Evolutionary conservation across 2,797 vertebrate species (phyloP).

Genomic region (Anas bahamensis): DNA sequence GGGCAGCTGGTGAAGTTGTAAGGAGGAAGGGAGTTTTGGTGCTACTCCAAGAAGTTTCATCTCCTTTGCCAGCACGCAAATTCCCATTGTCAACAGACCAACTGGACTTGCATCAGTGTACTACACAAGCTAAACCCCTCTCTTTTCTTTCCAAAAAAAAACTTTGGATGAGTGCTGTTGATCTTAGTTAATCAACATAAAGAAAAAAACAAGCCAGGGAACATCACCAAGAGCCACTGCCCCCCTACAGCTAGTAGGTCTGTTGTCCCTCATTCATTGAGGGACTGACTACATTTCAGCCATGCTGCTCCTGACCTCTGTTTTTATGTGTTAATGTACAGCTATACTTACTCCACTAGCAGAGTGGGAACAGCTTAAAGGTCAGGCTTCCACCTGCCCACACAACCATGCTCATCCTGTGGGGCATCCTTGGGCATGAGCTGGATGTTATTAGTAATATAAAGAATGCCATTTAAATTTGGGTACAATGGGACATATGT

Average conservation of each 20-base stretch:
- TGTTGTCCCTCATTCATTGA: background rate
- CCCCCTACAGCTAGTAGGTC: background rate
- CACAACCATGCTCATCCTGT: background rate
- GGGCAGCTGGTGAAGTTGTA: background rate
- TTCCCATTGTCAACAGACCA: background rate
- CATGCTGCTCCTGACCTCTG: background rate
- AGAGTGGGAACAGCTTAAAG: background rate
- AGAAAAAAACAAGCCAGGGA: background rate
- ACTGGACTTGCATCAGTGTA: background rate
- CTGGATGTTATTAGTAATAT: background rate
- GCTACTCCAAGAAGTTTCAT: background rate
- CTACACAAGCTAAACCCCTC: background rate
- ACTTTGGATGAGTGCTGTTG: background rate
- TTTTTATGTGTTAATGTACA: background rate
- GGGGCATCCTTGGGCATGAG: background rate
- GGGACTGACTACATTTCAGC: background rate
- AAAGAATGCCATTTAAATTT: background rate
- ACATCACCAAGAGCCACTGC: background rate
- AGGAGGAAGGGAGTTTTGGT: background rate
- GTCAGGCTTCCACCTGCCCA: background rate
- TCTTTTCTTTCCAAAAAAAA: no score
- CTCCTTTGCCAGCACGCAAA: background rate
- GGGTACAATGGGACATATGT: background rate
- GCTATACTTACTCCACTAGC: background rate
- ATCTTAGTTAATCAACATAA: background rate